A percentile compares a stretch with the other conserved stretches of the same genome.
phyloP scores from a whole-genome alignment of 1,140 invertebrate species.

The Apolygus lucorum region DNA sequence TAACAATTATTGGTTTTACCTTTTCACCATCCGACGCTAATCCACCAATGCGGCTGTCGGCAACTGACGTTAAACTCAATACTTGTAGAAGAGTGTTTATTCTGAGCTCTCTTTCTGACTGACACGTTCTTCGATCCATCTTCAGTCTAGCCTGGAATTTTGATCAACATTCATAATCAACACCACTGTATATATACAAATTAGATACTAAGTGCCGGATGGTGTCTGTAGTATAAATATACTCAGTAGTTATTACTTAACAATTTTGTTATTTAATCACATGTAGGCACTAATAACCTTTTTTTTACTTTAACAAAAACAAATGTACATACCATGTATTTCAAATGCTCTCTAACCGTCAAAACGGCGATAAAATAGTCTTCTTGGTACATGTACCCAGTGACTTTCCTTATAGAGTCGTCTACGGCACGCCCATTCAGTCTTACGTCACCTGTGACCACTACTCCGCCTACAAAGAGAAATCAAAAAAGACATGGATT shows the following conservation, averaged over 20 bases:
- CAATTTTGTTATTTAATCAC: background rate
- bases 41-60: conserved; percentile 65
- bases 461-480: conserved; percentile 47
- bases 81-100: conserved; percentile 61
- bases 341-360: conserved; percentile 81
- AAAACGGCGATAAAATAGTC: conserved; percentile 80
- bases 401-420: conserved; percentile 67
- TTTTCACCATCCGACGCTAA: conserved; percentile 5
- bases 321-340: conserved; percentile 62
- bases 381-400: conserved; percentile 91
- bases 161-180: background rate
- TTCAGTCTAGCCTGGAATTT: conserved; percentile 62
- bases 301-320: background rate
- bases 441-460: conserved; percentile 64
- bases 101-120: conserved; percentile 49
- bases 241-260: too few species aligned
- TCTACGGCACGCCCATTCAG: conserved; percentile 59
- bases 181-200: background rate
- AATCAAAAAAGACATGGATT: background rate
- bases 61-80: conserved; percentile 60
- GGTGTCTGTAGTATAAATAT: too few species aligned
- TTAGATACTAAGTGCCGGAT: too few species aligned
- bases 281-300: background rate
- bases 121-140: conserved; percentile 55
- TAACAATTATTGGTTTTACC: too few species aligned